Base-by-base conservation (phyloP, 2,797 vertebrate genomes). In the Labroides dimidiatus region DNA sequence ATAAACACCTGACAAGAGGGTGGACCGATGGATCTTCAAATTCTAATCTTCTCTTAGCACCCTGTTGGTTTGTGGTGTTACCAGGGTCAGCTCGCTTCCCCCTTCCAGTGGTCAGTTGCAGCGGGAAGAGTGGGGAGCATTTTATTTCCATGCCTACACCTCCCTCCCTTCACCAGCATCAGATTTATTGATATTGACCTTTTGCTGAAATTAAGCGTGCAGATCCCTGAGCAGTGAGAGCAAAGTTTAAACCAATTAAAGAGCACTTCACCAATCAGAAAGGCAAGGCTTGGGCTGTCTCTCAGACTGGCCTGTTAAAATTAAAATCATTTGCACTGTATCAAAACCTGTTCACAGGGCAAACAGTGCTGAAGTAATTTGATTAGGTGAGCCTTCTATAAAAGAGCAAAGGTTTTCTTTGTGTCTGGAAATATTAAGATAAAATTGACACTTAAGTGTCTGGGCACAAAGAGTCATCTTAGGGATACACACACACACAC, bases 221-320 rank as follows among this genome's bases (percentile, higher is more conserved):
- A 74, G 88, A 90, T 93, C 92, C 92, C 88, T 75, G 84, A 91
- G 84, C 89, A 84, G 81, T 54, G 36, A 85, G 93, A 92, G 93
- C 93, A 94, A 95, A 94, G 93, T 94, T 95, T 94, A 94, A 93
- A 94, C 93, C 91, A 95, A 95, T 95, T 94, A 94, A 94, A 92
- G 82, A 88, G 82, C 89, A 91, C 91, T 93, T 92, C 82, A 87
- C 86, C 89, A 91, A 93, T 92, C 90, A 90, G 80, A 71, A 54
- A 75, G 81, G 73, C 81, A 64, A 82, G 67, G 84, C 75, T 52
- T 23, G 74, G 84, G 77, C 84, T 90, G 86, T 90, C 90, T 88
- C 80, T 49, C 70, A 75, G 75, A 76, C 76, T 27, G 65, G 79
- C 71, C 82, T 39, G 55, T 55, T 80, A 77, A 91, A 91, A 92